Evolutionary conservation across 1,140 invertebrate species (phyloP).

Genomic region (Tenebrio molitor): DNA sequence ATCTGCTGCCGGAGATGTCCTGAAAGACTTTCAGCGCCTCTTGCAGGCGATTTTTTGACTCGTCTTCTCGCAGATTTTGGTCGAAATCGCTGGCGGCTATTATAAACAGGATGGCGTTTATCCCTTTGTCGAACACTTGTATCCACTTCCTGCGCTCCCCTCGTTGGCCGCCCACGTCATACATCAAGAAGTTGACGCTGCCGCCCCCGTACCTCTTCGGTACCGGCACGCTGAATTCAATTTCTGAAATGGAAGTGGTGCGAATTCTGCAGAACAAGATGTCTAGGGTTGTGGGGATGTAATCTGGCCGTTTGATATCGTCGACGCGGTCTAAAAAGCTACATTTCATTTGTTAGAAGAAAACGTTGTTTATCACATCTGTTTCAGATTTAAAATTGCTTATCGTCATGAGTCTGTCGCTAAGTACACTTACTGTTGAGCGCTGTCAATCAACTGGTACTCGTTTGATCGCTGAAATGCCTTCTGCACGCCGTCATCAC

Average conservation of each 20-base stretch:
- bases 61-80: slow-evolving; percentile 80
- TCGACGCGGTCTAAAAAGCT: slow-evolving; percentile 79
- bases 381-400: no score
- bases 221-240: slow-evolving; percentile 79
- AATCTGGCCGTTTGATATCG: slow-evolving; percentile 71
- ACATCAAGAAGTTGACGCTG: slow-evolving; percentile 80
- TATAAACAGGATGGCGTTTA: slow-evolving; percentile 83
- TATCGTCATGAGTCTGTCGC: not conserved
- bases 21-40: slow-evolving; percentile 81
- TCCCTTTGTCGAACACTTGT: slow-evolving; percentile 85
- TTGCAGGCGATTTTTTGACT: slow-evolving; percentile 76
- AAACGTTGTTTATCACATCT: no score
- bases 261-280: slow-evolving; percentile 79
- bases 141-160: slow-evolving; percentile 74
- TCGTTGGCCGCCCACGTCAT: slow-evolving; percentile 85
- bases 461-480: slow-evolving; percentile 82
- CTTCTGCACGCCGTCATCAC: slow-evolving; percentile 77
- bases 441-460: slow-evolving; percentile 85
- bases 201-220: slow-evolving; percentile 77
- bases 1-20: slow-evolving; percentile 83
- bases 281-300: slow-evolving; percentile 77
- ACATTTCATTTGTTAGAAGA: slow-evolving; percentile 48
- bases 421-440: slow-evolving; percentile 77
- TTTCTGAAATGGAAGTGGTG: slow-evolving; percentile 80
- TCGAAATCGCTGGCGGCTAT: slow-evolving; percentile 85